A percentile compares a stretch with the other conserved stretches of the same genome.
phyloP scores from a whole-genome alignment of 2,113 vertebrate genomes.

The Anguilla japonica region DNA sequence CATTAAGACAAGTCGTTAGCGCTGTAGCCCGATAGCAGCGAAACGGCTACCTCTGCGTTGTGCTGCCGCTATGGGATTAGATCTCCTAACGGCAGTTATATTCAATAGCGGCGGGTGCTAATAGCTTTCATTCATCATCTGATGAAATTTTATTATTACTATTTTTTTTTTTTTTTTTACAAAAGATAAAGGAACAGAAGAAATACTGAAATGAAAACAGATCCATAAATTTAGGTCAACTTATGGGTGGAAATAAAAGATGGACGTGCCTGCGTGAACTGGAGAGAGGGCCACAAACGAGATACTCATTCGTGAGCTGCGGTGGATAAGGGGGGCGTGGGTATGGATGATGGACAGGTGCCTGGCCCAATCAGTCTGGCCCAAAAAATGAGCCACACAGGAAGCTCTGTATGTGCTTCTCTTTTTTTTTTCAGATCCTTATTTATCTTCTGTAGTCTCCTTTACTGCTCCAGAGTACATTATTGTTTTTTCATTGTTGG shows the following conservation, averaged over 20 bases:
- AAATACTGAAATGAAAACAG: background rate
- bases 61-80: background rate
- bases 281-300: background rate
- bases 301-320: background rate
- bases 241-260: background rate
- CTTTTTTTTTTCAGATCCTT: too few relatives aligned
- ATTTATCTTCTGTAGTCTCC: too few relatives aligned
- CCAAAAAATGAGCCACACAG: too few relatives aligned
- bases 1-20: background rate
- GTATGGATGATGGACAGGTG: background rate
- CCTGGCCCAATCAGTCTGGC: background rate
- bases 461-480: too few relatives aligned
- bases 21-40: background rate
- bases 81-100: background rate
- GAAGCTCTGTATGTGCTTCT: too few relatives aligned
- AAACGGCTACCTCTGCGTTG: background rate
- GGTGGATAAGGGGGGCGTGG: background rate
- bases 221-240: background rate
- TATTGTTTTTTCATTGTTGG: too few relatives aligned
- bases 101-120: slow-evolving; percentile 8
- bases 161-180: too few relatives aligned
- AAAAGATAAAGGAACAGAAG: background rate
- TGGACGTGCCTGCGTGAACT: background rate
- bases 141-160: background rate
- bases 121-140: slow-evolving; percentile 14